These are phyloP conservation scores for Chiroxiphia lanceolata DNA, from an alignment of 2,797 vertebrate species.

Conservation along the genomic window DNA sequence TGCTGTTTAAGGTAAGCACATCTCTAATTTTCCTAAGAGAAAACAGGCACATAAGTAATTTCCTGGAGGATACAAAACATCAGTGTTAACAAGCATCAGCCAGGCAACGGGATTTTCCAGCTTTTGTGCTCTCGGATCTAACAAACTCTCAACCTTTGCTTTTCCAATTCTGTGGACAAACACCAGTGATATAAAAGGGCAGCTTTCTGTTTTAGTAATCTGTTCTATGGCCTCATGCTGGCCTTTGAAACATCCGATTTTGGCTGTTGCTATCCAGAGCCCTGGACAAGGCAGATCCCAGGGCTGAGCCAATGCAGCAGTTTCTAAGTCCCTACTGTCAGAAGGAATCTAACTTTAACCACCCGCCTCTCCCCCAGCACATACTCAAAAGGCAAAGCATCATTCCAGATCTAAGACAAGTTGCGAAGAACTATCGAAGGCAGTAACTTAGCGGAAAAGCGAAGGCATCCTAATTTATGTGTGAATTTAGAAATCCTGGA, in stretches of 20 bases:
- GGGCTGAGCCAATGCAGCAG: slow-evolving; percentile 30
- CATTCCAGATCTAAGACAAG: slow-evolving; percentile 29
- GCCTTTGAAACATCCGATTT: slow-evolving; percentile 18
- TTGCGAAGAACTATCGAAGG: slow-evolving; percentile 17
- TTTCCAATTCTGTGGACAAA: slow-evolving; percentile 47
- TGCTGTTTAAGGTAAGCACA: neutral
- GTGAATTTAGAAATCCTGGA: neutral
- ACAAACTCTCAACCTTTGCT: slow-evolving; percentile 5
- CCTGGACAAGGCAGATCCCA: slow-evolving; percentile 15
- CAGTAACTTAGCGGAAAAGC: neutral
- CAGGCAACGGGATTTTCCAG: slow-evolving; percentile 39
- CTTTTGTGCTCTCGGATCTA: slow-evolving; percentile 35
- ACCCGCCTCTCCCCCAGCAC: slow-evolving; percentile 1
- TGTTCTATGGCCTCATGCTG: neutral
- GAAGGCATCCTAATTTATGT: slow-evolving; percentile 1
- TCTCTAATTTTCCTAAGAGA: neutral
- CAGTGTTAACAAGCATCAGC: neutral
- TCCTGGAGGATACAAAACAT: slow-evolving; percentile 25
- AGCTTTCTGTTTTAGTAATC: slow-evolving; percentile 47
- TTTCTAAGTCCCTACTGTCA: slow-evolving; percentile 38
- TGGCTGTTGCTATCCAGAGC: slow-evolving; percentile 25
- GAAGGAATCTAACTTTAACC: slow-evolving; percentile 48
- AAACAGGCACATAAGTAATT: neutral
- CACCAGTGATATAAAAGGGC: slow-evolving; percentile 20
- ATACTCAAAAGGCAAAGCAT: neutral